Base-by-base conservation (phyloP, 2,888 invertebrate genomes). In the Rugalucina vietnamica region DNA sequence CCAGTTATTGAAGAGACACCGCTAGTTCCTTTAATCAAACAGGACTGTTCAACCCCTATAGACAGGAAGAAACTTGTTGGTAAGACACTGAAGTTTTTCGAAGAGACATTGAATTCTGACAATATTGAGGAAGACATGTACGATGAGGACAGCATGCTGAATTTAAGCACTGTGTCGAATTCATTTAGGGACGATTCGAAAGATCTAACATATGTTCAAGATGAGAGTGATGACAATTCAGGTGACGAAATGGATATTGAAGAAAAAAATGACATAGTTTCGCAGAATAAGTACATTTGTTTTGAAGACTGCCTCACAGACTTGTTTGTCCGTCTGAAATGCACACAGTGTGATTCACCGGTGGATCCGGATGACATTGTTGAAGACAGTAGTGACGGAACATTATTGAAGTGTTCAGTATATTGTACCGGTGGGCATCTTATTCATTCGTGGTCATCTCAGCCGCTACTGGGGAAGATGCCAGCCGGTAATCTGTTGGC, bases 381-480 rank as follows among this genome's bases (percentile, higher is more conserved):
- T 18, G 4, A 21, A 54, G 21, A n/a, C 14, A 29, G 29, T 3
- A 8, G 12, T 24, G 57, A n/a, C 27, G 24, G 27, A 10, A 57
- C 34, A 21, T 18, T 50, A 12, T 27, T 74, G 29, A n/a, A 21
- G 5, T 39, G 43, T 43, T 36, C 27, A n/a, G n/a, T 14, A 32
- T 49, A 50, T 36, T 82, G 54, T 70, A 78, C 78, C 37, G 70
- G 50, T 75, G 74, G 78, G 2, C 78, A 82, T 75, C 29, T 74
- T 3, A 37, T 82, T 24, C 18, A 65, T 39, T 54, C 57, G 32
- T 83, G 83, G 83, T n/a, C 34, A 27, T 79, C 76, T n/a, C 79
- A 79, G 72, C 76, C 83, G 24, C 36, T 83, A 5, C 18, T 69
- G 29, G 79, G 79, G 24, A 79, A 83, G 50, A 83, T 79, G 79